Base-by-base conservation (phyloP, 35 echinoderm and acorn worm genomes). In the Anneissia japonica region DNA sequence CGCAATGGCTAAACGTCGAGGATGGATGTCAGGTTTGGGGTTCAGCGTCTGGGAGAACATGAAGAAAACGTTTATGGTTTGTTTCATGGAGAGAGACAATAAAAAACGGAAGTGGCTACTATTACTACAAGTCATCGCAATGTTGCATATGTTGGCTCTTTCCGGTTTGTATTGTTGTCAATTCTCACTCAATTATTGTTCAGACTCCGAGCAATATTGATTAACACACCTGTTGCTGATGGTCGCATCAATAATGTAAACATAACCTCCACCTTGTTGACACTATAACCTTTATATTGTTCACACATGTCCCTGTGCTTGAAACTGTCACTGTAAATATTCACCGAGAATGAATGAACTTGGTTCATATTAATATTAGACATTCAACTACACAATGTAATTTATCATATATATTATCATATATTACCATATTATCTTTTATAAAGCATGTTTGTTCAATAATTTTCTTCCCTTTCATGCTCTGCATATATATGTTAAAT, bases 31-130 rank as follows among this genome's bases (percentile, higher is more conserved):
- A 37, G 77, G 64, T 34, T 34, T 32, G 21, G 76, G 73, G 39
- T 84, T 31, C n/a, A 82, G 37, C 32, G 34, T 92, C 9, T 64
- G 45, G 23, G 80, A 88, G 4, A 92, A 86, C 72, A 88, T 92
- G 39, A 34, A 46, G 34, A 45, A 87, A 35, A 83, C 92, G 6
- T 34, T 89, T 16, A 81, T 64, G 4, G 92, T 93, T 0, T 36
- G 81, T 28, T 93, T 93, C 39, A 36, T 74, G 39, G 89, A 93
- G 83, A 46, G 92, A 81, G 77, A 84, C 0, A 87, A 84, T 23
- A 86, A 85, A 17, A 89, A 88, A 35, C 84, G 92, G 39, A 93
- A 93, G 46, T 79, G 89, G 72, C 64, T 93, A 55, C 72, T 93
- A 72, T 34, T 86, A 3, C 34, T 86, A 36, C 74, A 78, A 35